A percentile compares a stretch with the other conserved stretches of the same genome.
Conservation (phyloP, 2,797 vertebrate genomes). For the Acanthopagrus latus region DNA sequence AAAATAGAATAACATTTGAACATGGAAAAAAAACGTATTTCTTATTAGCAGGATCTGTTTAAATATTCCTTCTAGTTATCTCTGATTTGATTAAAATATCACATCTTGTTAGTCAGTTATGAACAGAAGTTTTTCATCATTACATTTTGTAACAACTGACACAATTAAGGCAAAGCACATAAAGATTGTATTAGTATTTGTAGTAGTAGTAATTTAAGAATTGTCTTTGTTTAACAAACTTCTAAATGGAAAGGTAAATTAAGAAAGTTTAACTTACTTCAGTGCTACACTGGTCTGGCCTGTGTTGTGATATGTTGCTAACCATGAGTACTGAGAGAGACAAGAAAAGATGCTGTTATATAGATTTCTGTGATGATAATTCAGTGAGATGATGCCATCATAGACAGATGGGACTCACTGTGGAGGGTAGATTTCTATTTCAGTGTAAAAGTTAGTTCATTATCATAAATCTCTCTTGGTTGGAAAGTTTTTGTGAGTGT, state of each 20-base stretch:
- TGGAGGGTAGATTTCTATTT: neutral
- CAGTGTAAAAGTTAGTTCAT: neutral
- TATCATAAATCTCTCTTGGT: no score
- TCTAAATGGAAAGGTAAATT: no score
- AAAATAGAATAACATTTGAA: neutral
- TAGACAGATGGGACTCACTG: neutral
- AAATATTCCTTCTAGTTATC: neutral
- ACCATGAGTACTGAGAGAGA: neutral
- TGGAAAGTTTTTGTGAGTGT: no score
- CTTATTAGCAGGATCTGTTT: neutral
- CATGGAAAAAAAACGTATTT: neutral
- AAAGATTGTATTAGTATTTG: no score
- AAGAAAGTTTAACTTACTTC: neutral
- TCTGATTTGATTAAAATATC: neutral
- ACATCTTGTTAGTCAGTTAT: neutral
- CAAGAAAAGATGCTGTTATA: conserved; percentile 19
- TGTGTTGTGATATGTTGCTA: neutral
- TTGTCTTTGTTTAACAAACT: no score
- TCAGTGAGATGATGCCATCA: neutral
- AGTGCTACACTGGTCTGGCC: no score
- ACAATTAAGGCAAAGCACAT: neutral
- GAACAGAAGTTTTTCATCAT: neutral
- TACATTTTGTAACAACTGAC: neutral
- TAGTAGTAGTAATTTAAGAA: no score
- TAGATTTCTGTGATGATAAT: neutral